Evolutionary conservation across 1,140 invertebrate species (phyloP), one percentile per base, ranked within the genome.

Genomic region (Arion vulgaris): DNA sequence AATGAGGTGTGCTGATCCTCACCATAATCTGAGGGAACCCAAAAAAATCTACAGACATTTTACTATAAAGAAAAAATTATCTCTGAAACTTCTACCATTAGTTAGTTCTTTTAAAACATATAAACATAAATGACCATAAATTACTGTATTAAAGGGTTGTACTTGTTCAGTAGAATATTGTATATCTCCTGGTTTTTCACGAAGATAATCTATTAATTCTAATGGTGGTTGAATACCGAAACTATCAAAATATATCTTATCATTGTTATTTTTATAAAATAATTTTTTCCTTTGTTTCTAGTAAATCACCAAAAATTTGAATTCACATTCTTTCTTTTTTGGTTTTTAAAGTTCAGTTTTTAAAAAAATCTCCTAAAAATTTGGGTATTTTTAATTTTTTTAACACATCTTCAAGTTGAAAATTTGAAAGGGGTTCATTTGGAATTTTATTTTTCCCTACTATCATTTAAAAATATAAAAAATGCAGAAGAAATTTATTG

Each of bases 101-200:
- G 5, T 66, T 66, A 66, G 28, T 66, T 66, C 28, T 32, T 66
- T 66, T 66, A 66, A 66, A 66, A 66, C 62, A 66, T 66, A 32
- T 66, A 66, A 66, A 66, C 62, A 66, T 17, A 28, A 66, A 66
- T 66, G 62, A 66, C 62, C 62, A 32, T 28, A 66, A 66, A 66
- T 1, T 66, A 66, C 62, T 66, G 17, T 23, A 34, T 66, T 32
- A 32, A 28, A 23, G 2, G 28, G 9, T 66, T 66, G 62, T 32
- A 66, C 17, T 66, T 66, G 62, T 13, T 28, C 28, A 13, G 62
- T 23, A 66, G 7, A 2, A 66, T 66, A 66, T 32, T 66, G n/a
- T 66, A 66, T 66, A 32, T 15, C 57, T 62, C 5, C 5, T 15
- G 57, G 26, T 19, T 23, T n/a, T n/a, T n/a, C n/a, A n/a, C n/a